Evolutionary conservation across 2,888 invertebrate species (phyloP), one percentile per base, ranked within the genome.

Genomic region (Hypsopygia costalis): DNA sequence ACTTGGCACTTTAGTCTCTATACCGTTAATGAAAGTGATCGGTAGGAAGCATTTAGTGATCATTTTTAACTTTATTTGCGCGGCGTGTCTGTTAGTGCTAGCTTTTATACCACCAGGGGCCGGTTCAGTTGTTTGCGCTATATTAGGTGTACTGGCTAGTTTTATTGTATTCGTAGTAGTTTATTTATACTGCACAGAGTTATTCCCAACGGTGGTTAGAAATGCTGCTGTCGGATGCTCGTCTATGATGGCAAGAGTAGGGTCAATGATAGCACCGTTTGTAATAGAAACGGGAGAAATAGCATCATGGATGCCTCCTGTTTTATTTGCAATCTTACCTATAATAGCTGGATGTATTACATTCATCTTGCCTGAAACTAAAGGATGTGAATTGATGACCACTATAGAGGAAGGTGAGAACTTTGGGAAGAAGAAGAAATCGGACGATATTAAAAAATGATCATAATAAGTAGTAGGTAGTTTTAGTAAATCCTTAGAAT

Each of bases 191-290:
- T 94, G 94, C 27, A 93, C 95, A 0, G 97, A 97, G 77, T 69
- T 97, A 36, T 97, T 96, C 60, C 97, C 97, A 0, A 97, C 97
- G 0, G 94, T 96, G 1, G 93, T 97, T 1, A 89, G 97, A 22
- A 97, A 96, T 59, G 93, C 94, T 34, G 97, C 96, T 0, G 90
- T 97, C 40, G 97, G 97, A 0, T 90, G 94, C n/a, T 94, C 94
- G n/a, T 97, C 97, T 0, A 95, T 96, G 93, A 91, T 93, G 63
- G 97, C 97, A 0, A 91, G 97, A 50, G 83, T 97, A 12, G 97
- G 97, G 0, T 96, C 96, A 0, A 95, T 97, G 90, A 55, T 93
- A 6, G 95, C 97, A 0, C 97, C 97, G 0, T 95, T 94, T 63
- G 91, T 97, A 5, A 92, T 94, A 11, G 91, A 91, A 12, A 59